Base-by-base conservation (phyloP, 2,888 invertebrate genomes). In the Crepidodera aurea region DNA sequence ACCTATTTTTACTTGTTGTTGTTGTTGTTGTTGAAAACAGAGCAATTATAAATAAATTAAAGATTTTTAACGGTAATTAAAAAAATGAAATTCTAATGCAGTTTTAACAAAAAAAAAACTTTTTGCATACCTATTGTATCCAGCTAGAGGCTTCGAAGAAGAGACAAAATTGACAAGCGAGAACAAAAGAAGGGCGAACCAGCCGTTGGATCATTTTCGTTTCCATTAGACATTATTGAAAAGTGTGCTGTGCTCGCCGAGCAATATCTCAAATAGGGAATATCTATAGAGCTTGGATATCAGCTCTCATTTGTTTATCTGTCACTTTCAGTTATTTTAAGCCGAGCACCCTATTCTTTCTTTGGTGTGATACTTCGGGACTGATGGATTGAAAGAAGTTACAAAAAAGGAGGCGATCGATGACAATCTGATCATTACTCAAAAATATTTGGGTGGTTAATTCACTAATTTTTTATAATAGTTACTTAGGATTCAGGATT, bases 141-240 rank as follows among this genome's bases (percentile, higher is more conserved):
- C n/a, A n/a, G 8, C 40, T 32, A 2, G 2, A 10, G 8, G 13
- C 6, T 8, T 40, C 8, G 40, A 40, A n/a, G 5, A 34, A 16
- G 37, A 18, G 32, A 32, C 18, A 25, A 25, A 54, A 67, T 67
- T 63, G 67, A 67, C 67, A 67, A 64, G 60, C 60, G 40, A 50
- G 65, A 61, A 67, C 65, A 65, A 67, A 67, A 58, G 58, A 59
- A 46, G 57, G 62, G 54, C 54, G 58, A 53, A 51, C 56, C 22
- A 25, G 8, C 8, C 25, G n/a, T 12, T 25, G 46, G 48, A 55
- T 65, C 68, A 59, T 61, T 67, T 67, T 67, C 67, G 64, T 78
- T 79, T 48, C 79, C 79, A 79, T 79, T 79, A 79, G 78, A 78
- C 77, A 77, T 79, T 79, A 79, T 79, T 79, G 79, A 79, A 79